A percentile compares a stretch with the other conserved stretches of the same genome.
These are phyloP conservation scores for Bombus pascuorum DNA, from an alignment of 1,140 invertebrate genomes.

Conservation along the genomic window DNA sequence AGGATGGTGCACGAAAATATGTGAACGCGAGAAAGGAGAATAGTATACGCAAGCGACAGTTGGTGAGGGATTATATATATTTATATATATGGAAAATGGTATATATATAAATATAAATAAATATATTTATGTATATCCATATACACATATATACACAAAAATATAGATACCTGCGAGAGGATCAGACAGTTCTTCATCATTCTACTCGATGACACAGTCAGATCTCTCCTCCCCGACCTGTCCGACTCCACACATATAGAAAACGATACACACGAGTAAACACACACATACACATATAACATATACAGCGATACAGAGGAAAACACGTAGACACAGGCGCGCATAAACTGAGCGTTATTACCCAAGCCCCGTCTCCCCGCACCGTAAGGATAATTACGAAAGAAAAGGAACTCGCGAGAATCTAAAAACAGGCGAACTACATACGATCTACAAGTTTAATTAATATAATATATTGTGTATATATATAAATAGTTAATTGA, in stretches of 20 bases:
- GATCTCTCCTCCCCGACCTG: conserved; percentile 45
- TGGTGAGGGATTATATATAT: conserved; percentile 52
- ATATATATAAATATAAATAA: background rate
- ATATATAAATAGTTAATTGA: conserved; percentile 80
- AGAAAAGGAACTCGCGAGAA: background rate
- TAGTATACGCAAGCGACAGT: conserved; percentile 39
- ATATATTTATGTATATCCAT: conserved; percentile 30
- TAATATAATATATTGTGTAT: conserved; percentile 82
- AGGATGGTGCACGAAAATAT: conserved; percentile 5
- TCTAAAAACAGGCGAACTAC: background rate
- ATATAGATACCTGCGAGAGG: conserved; percentile 54
- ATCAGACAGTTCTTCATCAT: conserved; percentile 52
- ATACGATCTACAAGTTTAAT: conserved; percentile 80
- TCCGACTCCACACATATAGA: conserved; percentile 26
- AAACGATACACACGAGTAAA: background rate
- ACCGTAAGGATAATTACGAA: conserved; percentile 53
- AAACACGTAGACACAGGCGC: background rate
- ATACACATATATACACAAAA: conserved; percentile 45
- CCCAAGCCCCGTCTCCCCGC: conserved; percentile 40
- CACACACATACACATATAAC: background rate
- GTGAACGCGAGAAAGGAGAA: conserved; percentile 9
- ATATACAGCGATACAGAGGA: background rate
- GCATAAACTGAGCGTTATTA: conserved; percentile 43
- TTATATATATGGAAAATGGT: conserved; percentile 18
- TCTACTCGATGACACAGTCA: conserved; percentile 50